phyloP scores from a whole-genome alignment of 1,140 invertebrate genomes.

The Anoplophora glabripennis region DNA sequence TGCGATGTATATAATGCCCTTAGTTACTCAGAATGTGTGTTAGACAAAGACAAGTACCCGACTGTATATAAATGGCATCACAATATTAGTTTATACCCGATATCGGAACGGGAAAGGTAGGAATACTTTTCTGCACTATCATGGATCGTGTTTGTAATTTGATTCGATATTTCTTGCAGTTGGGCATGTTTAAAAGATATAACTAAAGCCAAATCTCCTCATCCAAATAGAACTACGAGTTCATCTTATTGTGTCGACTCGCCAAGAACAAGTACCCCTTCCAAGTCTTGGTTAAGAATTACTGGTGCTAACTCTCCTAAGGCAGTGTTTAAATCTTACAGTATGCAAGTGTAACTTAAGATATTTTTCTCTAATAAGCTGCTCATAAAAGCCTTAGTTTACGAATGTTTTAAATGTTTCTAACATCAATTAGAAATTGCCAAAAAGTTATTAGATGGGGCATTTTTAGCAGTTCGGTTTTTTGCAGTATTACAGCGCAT shows the following conservation, averaged over 20 bases:
- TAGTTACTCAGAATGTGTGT: constrained; percentile 44
- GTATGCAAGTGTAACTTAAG: constrained; percentile 5
- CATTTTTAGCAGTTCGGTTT: neutral
- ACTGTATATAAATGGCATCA: constrained; percentile 67
- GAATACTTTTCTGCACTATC: neutral
- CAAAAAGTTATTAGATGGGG: neutral
- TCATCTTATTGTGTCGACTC: constrained; percentile 5
- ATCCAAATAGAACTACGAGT: neutral
- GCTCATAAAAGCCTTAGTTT: neutral
- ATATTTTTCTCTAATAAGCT: neutral
- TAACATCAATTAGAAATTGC: neutral
- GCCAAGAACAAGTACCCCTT: constrained; percentile 9
- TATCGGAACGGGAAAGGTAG: constrained; percentile 57
- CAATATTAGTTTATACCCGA: constrained; percentile 54
- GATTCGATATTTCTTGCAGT: constrained; percentile 35
- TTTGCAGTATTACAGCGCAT: too few species aligned
- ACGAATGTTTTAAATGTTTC: neutral
- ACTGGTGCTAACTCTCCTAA: constrained; percentile 57
- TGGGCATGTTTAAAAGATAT: constrained; percentile 35
- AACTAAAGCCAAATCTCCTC: neutral
- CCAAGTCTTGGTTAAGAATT: constrained; percentile 53
- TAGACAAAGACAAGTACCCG: constrained; percentile 60
- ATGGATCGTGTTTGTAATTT: neutral
- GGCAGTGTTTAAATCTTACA: constrained; percentile 24
- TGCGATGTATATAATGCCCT: constrained; percentile 67